Conservation (phyloP, 2,888 invertebrate genomes). For the Nomada hirtipes region DNA sequence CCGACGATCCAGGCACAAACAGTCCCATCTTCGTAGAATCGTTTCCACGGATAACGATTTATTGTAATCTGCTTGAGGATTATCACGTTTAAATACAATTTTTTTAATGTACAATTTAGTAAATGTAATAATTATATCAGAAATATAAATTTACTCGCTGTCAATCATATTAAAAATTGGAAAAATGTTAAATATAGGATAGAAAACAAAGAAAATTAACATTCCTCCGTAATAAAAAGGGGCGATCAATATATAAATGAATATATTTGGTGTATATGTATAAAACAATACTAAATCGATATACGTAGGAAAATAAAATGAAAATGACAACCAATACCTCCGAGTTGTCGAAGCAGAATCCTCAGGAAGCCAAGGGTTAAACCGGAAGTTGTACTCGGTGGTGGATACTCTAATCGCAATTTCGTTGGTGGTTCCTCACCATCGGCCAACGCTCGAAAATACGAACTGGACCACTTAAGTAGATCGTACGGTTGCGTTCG, state of each 20-base stretch:
- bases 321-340: slow-evolving; percentile 73
- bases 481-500: slow-evolving; percentile 95
- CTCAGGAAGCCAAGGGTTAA: slow-evolving; percentile 92
- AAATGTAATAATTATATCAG: no score
- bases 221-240: neutral
- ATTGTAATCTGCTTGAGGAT: slow-evolving; percentile 76
- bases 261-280: neutral
- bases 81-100: neutral
- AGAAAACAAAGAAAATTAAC: neutral
- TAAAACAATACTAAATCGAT: no score
- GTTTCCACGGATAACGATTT: slow-evolving; percentile 79
- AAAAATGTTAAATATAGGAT: neutral
- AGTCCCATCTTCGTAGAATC: slow-evolving; percentile 87
- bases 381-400: slow-evolving; percentile 89
- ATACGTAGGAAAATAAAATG: neutral
- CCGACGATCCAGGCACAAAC: slow-evolving; percentile 87
- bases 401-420: slow-evolving; percentile 90
- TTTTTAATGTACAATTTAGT: no score
- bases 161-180: no score
- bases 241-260: neutral
- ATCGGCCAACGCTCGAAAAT: slow-evolving; percentile 92
- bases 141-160: no score
- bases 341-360: slow-evolving; percentile 91
- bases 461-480: slow-evolving; percentile 92
- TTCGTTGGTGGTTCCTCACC: slow-evolving; percentile 93